A percentile compares a stretch with the other conserved stretches of the same genome.
These are phyloP conservation scores for Amblyjoppa proteus DNA, from an alignment of 2,888 invertebrate genomes.

Conservation along the genomic window DNA sequence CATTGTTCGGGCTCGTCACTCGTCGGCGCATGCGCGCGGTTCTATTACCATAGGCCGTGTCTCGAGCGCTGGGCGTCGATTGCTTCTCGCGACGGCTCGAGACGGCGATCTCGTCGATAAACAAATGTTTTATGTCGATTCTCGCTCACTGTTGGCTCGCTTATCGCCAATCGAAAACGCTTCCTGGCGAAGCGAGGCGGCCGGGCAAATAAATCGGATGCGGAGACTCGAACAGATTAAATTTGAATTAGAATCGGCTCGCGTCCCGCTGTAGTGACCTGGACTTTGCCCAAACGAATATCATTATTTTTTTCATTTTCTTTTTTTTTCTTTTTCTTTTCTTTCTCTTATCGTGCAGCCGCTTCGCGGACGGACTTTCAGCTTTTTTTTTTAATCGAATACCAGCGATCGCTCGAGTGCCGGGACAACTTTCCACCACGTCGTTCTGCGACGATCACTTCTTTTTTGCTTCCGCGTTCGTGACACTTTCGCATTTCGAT, in stretches of 20 bases:
- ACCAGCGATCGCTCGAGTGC: constrained; percentile 35
- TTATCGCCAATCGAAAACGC: constrained; percentile 13
- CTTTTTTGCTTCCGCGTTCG: constrained; percentile 58
- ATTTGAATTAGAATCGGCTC: constrained; percentile 32
- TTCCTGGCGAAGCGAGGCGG: not conserved
- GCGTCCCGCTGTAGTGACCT: constrained; percentile 17
- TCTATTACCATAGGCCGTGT: constrained; percentile 6
- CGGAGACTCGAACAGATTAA: constrained; percentile 6
- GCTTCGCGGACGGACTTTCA: constrained; percentile 48
- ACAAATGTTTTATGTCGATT: constrained; percentile 42
- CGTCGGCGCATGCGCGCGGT: not conserved
- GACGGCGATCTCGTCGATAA: constrained; percentile 30
- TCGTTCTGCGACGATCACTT: constrained; percentile 41
- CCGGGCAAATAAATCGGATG: constrained; percentile 7
- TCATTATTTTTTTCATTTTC: constrained; percentile 12
- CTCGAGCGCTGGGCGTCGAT: not conserved
- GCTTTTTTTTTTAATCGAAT: constrained; percentile 41
- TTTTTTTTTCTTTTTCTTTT: constrained; percentile 8
- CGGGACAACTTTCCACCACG: constrained; percentile 61
- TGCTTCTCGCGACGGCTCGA: not conserved
- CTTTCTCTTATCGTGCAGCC: constrained; percentile 3
- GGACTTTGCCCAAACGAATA: constrained; percentile 7
- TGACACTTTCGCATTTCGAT: constrained; percentile 34
- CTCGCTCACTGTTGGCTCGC: not conserved
- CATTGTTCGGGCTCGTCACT: constrained; percentile 4